Evolutionary conservation across 2,113 vertebrate genomes (phyloP).

Genomic region (Lanius collurio): DNA sequence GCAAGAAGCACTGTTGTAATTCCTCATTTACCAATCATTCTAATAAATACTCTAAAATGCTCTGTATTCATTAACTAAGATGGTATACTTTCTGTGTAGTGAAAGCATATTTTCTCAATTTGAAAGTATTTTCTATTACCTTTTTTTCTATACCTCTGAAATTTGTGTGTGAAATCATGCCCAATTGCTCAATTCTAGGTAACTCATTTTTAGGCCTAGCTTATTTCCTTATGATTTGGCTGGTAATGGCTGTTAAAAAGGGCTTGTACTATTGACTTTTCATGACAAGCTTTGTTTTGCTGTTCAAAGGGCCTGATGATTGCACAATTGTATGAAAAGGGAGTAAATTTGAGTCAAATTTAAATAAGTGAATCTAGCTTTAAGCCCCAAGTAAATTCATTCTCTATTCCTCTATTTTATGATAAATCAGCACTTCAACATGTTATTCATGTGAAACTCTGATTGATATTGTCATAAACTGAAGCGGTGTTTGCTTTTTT

Average conservation of each 20-base stretch:
- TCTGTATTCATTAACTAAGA: background rate
- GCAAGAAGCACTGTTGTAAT: background rate
- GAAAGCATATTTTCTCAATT: background rate
- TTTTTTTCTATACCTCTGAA: background rate
- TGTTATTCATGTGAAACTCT: background rate
- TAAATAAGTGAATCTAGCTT: background rate
- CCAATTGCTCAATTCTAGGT: background rate
- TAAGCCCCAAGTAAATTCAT: background rate
- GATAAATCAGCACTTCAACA: background rate
- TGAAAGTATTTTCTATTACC: background rate
- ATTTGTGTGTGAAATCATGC: background rate
- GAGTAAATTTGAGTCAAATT: background rate
- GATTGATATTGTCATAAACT: background rate
- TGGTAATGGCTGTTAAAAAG: background rate
- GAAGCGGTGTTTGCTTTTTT: background rate
- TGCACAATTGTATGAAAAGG: background rate
- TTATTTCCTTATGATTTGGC: background rate
- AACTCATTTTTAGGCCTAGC: background rate
- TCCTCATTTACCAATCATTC: background rate
- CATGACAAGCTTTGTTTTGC: background rate
- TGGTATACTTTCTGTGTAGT: background rate
- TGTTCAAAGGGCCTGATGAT: background rate
- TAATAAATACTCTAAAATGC: background rate
- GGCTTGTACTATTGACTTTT: background rate
- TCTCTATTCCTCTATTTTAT: background rate